These are phyloP conservation scores for Acanthiza pusilla DNA, from an alignment of 2,797 vertebrate genomes.

Conservation along the genomic window DNA sequence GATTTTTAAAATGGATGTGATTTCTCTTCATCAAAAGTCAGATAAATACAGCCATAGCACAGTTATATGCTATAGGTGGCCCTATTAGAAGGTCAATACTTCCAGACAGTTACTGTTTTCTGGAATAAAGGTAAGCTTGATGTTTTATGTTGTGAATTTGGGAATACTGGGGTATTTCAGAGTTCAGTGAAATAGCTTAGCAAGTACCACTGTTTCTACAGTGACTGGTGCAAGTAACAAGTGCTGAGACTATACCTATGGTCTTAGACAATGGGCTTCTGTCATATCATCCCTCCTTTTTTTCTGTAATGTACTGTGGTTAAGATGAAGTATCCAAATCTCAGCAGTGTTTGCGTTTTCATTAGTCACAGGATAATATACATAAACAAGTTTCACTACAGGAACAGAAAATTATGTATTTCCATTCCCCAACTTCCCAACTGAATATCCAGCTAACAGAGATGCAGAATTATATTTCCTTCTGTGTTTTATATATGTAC, in stretches of 20 bases:
- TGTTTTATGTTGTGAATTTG: neutral
- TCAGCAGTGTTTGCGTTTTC: neutral
- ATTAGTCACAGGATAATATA: neutral
- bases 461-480: neutral
- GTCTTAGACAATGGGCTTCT: neutral
- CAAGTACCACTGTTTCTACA: neutral
- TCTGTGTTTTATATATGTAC: neutral
- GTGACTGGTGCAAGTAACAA: neutral
- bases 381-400: neutral
- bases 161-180: neutral
- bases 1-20: neutral
- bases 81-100: neutral
- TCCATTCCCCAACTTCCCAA: neutral
- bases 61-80: neutral
- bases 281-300: neutral
- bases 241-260: neutral
- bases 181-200: neutral
- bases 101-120: neutral
- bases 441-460: neutral
- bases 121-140: neutral
- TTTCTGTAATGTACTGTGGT: neutral
- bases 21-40: neutral
- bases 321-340: neutral
- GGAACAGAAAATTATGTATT: neutral
- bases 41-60: neutral